These are phyloP conservation scores for Nomada lathburiana DNA, from an alignment of 2,888 invertebrate genomes.

Conservation along the genomic window DNA sequence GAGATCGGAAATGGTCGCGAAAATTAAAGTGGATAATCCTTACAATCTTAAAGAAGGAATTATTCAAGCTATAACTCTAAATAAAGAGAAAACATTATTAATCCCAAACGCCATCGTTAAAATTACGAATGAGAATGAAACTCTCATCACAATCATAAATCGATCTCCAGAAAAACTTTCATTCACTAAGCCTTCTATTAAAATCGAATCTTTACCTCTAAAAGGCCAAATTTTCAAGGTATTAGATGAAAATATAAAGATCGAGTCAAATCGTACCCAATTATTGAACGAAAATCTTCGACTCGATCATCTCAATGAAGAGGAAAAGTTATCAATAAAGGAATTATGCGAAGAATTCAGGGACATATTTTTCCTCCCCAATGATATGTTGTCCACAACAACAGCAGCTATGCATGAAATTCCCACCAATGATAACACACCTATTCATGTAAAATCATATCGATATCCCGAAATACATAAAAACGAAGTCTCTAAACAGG, in stretches of 20 bases:
- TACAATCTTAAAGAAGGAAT: slow-evolving; percentile 7
- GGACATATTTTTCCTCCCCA: slow-evolving; percentile 21
- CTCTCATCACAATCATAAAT: slow-evolving; percentile 5
- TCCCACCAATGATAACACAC: not conserved
- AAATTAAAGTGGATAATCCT: no score
- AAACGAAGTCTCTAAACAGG: not conserved
- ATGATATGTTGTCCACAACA: no score
- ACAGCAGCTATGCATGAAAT: slow-evolving; percentile 14
- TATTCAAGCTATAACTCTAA: slow-evolving; percentile 8
- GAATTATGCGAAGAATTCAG: slow-evolving; percentile 4
- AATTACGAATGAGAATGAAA: not conserved
- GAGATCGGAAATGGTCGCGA: no score
- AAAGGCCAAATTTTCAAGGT: not conserved
- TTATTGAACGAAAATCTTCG: slow-evolving; percentile 13
- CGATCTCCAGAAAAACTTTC: slow-evolving; percentile 1
- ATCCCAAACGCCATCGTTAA: slow-evolving; percentile 5
- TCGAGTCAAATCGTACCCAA: not conserved
- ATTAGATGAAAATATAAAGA: not conserved
- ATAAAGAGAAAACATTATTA: slow-evolving; percentile 3
- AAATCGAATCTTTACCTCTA: not conserved
- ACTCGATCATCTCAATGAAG: slow-evolving; percentile 3
- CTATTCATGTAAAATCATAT: slow-evolving; percentile 10
- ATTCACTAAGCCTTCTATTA: no score
- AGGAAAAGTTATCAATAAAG: not conserved
- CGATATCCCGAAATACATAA: slow-evolving; percentile 7